Evolutionary conservation across 2,888 invertebrate species (phyloP).

Genomic region (Orthosia cruda): DNA sequence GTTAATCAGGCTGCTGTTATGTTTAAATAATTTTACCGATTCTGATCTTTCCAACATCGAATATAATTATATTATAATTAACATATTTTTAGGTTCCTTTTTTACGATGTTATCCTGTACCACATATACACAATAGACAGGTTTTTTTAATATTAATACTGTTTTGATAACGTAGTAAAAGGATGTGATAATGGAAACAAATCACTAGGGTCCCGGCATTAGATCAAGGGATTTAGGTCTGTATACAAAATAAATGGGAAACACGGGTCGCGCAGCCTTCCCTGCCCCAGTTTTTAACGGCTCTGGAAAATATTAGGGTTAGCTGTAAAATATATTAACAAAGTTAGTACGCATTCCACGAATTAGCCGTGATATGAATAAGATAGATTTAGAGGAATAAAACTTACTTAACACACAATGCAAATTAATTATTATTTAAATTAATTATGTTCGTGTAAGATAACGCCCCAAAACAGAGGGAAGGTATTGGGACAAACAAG

Average conservation of each 20-base stretch:
- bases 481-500: neutral
- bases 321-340: constrained; percentile 2
- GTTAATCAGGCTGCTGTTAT: no score
- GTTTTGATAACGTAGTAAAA: constrained; percentile 5
- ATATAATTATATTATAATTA: no score
- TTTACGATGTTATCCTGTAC: neutral
- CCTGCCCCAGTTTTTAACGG: constrained; percentile 24
- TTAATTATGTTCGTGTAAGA: no score
- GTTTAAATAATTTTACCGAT: no score
- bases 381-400: no score
- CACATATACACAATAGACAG: neutral
- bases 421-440: no score
- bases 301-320: constrained; percentile 2
- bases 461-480: neutral
- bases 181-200: constrained; percentile 24
- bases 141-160: neutral
- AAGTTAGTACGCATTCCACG: neutral
- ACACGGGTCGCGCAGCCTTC: constrained; percentile 13
- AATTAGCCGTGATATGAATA: no score
- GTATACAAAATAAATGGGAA: constrained; percentile 42
- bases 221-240: constrained; percentile 23
- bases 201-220: constrained; percentile 29
- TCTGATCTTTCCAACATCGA: neutral
- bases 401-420: no score
- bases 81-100: neutral